Base-by-base conservation (phyloP, 2,888 invertebrate species). In the Leptinotarsa haldemani region DNA sequence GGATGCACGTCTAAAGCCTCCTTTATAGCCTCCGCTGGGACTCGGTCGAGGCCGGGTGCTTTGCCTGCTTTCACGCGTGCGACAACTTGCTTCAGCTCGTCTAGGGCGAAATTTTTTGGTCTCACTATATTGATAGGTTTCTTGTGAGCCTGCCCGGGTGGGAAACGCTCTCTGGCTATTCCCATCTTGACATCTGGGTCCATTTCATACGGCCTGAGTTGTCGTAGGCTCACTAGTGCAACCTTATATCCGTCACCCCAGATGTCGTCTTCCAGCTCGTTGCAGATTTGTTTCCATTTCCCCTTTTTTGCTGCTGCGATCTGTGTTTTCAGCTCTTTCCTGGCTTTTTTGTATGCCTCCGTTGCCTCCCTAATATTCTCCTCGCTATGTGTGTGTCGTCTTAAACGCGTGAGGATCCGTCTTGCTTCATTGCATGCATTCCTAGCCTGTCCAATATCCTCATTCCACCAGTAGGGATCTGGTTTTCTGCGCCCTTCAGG, bases 21-120 rank as follows among this genome's bases (percentile, higher is more conserved):
- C 30, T 70, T 30, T 15, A 47, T 40, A 30, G 48, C 30, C 18
- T 70, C 70, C 30, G 52, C n/a, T 20, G 64, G 64, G 1, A 63
- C n/a, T 18, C 71, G 61, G 53, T 76, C 78, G 4, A 69, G 78
- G 5, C 78, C 76, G 3, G 74, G 70, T 30, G 76, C 71, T 61
- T 67, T 73, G 13, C 56, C 56, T 18, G 30, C 18, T 30, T 61
- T 30, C 61, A 61, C 30, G 15, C 16, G 25, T 3, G 25, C 16
- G 30, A 4, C 16, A 15, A 13, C 30, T 16, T 13, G 22, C 58
- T 30, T 22, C 4, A 61, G 58, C 30, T 61, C 58, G 16, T 16
- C 30, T 16, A 25, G 3, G 13, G 58, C n/a, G 30, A 61, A 61
- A 3, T 52, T 52, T 5, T 61, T 25, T 30, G 25, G 4, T 16